Evolutionary conservation across 2,888 invertebrate genomes (phyloP), one percentile per base, ranked within the genome.

Genomic region (Ophion obscuratus): DNA sequence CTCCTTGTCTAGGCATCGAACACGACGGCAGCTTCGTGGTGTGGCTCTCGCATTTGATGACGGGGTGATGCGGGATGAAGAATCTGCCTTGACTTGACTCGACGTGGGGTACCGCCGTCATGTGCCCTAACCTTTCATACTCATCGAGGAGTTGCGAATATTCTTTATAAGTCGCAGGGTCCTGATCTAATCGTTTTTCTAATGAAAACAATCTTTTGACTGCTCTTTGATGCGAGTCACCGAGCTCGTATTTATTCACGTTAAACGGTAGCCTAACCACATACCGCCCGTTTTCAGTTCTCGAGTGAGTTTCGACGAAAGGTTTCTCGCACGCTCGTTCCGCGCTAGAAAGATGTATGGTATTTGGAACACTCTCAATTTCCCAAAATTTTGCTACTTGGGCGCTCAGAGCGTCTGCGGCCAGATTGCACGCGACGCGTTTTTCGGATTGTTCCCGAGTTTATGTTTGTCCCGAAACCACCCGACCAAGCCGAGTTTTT

Each of bases 21-120:
- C 0, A 92, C 91, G 0, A 90, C 47, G 11, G 47, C 47, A 47
- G 47, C 47, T 47, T 47, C 88, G 90, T 91, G 7, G 89, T 88
- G 2, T 88, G 74, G 76, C 88, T 89, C 7, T 75, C 64, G 4
- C 82, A 84, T 53, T 87, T 87, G 36, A 11, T 77, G 1, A 91
- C 90, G 5, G 88, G 53, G 36, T 90, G 91, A 83, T 92, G 90
- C 36, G 90, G 90, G 5, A 91, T 70, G 74, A 89, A 91, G 66
- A 73, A 85, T 53, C 53, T 53, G 31, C 14, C 71, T 2, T 53
- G 10, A 20, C 3, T 20, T 3, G 57, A n/a, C 10, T 31, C 36
- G 67, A 61, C 17, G 27, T 17, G 14, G 27, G 57, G n/a, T 31
- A 66, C 6, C 61, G 47, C 59, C n/a, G 79, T 73, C 77, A 77